Percentiles rank a stretch among this genome's conserved stretches.
Evolutionary conservation across 2,888 invertebrate species (phyloP).

Genomic region (Tipula helvola): DNA sequence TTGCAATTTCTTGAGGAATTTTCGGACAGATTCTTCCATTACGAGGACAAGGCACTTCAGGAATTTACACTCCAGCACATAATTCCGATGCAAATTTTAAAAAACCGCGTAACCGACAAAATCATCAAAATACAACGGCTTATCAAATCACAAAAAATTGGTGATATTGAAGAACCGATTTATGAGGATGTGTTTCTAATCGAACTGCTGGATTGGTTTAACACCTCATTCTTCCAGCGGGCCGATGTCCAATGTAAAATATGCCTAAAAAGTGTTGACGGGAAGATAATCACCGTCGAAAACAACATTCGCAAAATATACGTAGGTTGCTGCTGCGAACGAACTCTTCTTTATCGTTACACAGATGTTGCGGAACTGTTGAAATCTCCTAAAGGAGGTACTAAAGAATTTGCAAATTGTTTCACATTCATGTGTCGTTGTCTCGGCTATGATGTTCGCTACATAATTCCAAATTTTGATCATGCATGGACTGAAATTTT

Average conservation of each 20-base stretch:
- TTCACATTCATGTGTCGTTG: conserved; percentile 71
- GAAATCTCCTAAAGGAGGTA: conserved; percentile 71
- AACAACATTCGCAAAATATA: conserved; percentile 51
- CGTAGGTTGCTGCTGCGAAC: conserved; percentile 37
- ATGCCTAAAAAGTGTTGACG: conserved; percentile 38
- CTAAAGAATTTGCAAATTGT: conserved; percentile 97
- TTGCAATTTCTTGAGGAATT: conserved; percentile 33
- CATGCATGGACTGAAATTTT: conserved; percentile 97
- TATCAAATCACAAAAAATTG: conserved; percentile 35
- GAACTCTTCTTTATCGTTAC: conserved; percentile 70
- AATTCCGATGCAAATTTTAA: conserved; percentile 55
- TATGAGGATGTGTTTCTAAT: conserved; percentile 61
- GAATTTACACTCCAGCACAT: conserved; percentile 44
- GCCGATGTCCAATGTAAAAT: conserved; percentile 63
- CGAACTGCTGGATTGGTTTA: conserved; percentile 85
- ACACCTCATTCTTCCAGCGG: conserved; percentile 85
- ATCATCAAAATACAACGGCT: conserved; percentile 48
- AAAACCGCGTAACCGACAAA: conserved; percentile 48
- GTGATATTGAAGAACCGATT: conserved; percentile 37
- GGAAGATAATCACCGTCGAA: conserved; percentile 27
- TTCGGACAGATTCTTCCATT: conserved; percentile 49
- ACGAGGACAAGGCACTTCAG: conserved; percentile 55
- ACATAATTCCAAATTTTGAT: conserved; percentile 70
- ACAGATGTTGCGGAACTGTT: conserved; percentile 69
- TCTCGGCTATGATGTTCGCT: conserved; percentile 60